phyloP scores from a whole-genome alignment of 2,888 invertebrate genomes.

The Microctonus hyperodae region DNA sequence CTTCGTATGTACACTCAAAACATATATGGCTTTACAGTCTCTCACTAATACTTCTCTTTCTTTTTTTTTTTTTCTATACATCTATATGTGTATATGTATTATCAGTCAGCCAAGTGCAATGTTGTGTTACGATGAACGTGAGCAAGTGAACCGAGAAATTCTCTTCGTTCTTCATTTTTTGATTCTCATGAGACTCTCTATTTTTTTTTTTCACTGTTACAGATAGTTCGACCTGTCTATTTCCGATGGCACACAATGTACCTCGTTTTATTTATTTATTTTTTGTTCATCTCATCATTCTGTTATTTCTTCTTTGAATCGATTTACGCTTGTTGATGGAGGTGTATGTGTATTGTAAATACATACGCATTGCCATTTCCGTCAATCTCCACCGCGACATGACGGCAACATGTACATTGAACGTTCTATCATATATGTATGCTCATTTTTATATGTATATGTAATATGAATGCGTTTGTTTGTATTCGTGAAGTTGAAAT shows the following conservation, averaged over 20 bases:
- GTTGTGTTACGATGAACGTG: constrained; percentile 8
- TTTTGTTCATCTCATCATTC: not conserved
- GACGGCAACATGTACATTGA: constrained; percentile 20
- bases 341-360: not conserved
- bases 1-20: no score
- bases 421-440: not conserved
- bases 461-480: constrained; percentile 7
- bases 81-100: constrained; percentile 9
- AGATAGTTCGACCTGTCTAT: constrained; percentile 32
- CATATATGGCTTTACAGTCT: no score
- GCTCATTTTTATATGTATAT: not conserved
- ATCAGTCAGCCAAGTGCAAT: constrained; percentile 10
- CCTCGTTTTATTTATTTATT: constrained; percentile 6
- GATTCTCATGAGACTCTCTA: constrained; percentile 27
- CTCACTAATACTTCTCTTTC: no score
- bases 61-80: no score
- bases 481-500: constrained; percentile 17
- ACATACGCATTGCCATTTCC: constrained; percentile 21
- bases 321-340: no score
- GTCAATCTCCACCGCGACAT: constrained; percentile 21
- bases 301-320: constrained; percentile 4
- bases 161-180: constrained; percentile 29
- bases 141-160: not conserved
- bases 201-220: constrained; percentile 12
- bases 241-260: constrained; percentile 25